Evolutionary conservation across 1,140 invertebrate species (phyloP), one percentile per base, ranked within the genome.

Genomic region (Panagrolaimus sp.): DNA sequence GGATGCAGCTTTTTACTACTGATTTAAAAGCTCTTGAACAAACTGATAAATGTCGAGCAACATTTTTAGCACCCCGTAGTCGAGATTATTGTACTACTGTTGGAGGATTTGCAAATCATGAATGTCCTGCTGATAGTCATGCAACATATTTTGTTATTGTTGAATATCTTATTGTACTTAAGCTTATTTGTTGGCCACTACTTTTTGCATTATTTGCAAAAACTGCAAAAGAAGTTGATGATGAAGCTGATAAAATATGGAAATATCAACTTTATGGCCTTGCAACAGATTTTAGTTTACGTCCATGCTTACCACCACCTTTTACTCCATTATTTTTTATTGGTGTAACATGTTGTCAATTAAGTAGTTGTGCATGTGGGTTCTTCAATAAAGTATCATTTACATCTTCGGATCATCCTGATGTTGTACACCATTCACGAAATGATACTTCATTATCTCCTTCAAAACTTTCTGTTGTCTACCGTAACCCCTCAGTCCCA

Each of bases 201-300:
- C 67, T 81, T 20, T 82, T 82, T 48, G 80, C 79, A 3, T 66
- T 81, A 14, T 80, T 81, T 67, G 72, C 80, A 11, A 74, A 77
- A 65, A 78, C 79, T 66, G 80, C 75, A 5, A 80, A 80, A 51
- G 66, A 65, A 61, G 79, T 82, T 42, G 80, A 80, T 16, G 78
- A 80, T 27, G 78, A 80, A 57, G 75, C 80, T 14, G 74, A 81
- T 64, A 69, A 73, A 16, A 80, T 80, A 48, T 80, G 79, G 79
- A 79, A 74, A 53, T 80, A 77, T 61, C 79, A 80, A 48, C 66
- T 82, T 11, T 81, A 81, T 61, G 68, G 70, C 5, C 66, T 80
- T 62, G 73, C 71, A 1, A 71, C 68, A n/a, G 67, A 77, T 68
- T 81, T 78, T 48, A 78, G 72, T 67, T 27, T 74, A 9, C 75